Percentiles rank a stretch among this genome's conserved stretches.
phyloP scores from a whole-genome alignment of 2,797 vertebrate genomes.

The Onychomys arenicola region DNA sequence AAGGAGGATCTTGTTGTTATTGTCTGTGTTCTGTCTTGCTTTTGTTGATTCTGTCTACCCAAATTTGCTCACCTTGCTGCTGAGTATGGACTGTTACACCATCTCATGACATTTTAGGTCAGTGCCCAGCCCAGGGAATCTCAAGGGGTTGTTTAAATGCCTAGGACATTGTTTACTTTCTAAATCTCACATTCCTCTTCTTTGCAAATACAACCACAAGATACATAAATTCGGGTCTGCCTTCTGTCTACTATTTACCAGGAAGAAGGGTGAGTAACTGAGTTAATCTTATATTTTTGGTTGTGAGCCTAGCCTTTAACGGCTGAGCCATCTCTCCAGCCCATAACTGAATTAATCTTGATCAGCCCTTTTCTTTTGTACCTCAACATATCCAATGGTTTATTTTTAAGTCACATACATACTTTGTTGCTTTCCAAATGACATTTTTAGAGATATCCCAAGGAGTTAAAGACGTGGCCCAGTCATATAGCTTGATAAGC shows the following conservation, averaged over 20 bases:
- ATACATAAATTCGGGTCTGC: not conserved
- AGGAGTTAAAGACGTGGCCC: not conserved
- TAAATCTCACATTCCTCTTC: not conserved
- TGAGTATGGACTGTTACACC: not conserved
- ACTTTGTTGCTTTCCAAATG: not conserved
- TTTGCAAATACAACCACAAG: not conserved
- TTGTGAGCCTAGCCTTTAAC: too few relatives aligned
- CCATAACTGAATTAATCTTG: not conserved
- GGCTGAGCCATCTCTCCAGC: too few relatives aligned
- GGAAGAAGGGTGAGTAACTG: not conserved
- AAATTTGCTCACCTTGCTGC: not conserved
- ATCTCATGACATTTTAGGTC: not conserved
- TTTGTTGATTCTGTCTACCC: not conserved
- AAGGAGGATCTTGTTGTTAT: not conserved
- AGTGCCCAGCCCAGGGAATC: not conserved
- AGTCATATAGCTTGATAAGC: not conserved
- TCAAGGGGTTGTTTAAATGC: not conserved
- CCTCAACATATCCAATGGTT: not conserved
- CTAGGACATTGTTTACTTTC: not conserved
- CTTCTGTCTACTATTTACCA: not conserved
- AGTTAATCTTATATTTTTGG: conserved; percentile 10
- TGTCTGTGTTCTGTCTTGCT: not conserved
- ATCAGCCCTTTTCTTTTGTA: not conserved
- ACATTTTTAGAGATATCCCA: not conserved
- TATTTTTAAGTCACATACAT: not conserved